A percentile compares a stretch with the other conserved stretches of the same genome.
Conservation (phyloP, 2,888 invertebrate species). For the Ptilodon capucinus region DNA sequence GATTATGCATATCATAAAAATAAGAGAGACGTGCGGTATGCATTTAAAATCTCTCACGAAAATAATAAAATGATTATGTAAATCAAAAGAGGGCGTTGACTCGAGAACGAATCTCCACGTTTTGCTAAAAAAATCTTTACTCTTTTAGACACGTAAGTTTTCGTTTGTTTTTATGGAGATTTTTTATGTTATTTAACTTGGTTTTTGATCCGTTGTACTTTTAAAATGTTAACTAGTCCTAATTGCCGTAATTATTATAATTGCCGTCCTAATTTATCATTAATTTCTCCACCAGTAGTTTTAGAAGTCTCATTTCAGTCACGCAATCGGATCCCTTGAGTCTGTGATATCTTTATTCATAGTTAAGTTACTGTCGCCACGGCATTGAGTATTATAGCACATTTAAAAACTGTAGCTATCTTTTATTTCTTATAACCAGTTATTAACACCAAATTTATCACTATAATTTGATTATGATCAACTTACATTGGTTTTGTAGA, state of each 20-base stretch:
- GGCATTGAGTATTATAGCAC: not conserved
- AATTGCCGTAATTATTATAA: too few species aligned
- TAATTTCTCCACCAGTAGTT: too few species aligned
- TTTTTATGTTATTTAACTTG: not conserved
- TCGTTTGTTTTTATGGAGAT: not conserved
- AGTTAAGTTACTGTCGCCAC: not conserved
- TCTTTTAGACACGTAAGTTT: not conserved
- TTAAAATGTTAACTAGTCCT: not conserved
- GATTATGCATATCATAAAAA: slow-evolving; percentile 1
- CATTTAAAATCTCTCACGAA: not conserved
- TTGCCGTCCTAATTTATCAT: too few species aligned
- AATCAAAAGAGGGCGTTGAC: not conserved
- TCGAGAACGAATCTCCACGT: not conserved
- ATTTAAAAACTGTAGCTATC: too few species aligned
- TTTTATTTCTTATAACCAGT: too few species aligned
- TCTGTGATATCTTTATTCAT: not conserved
- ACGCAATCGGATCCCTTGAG: not conserved
- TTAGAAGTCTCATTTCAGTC: not conserved
- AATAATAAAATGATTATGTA: not conserved
- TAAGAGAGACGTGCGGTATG: not conserved
- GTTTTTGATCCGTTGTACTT: not conserved
- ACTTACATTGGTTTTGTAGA: too few species aligned
- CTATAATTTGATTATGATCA: too few species aligned
- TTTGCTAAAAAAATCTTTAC: not conserved
- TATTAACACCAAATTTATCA: too few species aligned